Percentiles rank a stretch among this genome's conserved stretches.
Conservation (phyloP, 2,797 vertebrate genomes). For the Margarornis squamiger region DNA sequence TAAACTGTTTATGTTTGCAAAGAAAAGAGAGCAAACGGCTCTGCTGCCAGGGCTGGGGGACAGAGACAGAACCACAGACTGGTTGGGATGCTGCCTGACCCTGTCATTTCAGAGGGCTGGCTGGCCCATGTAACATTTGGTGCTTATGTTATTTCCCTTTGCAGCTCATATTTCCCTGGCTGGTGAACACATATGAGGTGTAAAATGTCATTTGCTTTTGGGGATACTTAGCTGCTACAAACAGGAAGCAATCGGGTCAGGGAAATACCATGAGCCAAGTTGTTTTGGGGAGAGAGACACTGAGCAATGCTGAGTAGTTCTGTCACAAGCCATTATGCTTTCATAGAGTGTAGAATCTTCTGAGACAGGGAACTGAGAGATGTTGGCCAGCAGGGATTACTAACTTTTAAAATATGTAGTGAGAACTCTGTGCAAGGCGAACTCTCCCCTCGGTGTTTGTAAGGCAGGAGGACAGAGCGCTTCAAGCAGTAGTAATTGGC, state of each 20-base stretch:
- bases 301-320: background rate
- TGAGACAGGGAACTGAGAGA: background rate
- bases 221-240: background rate
- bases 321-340: background rate
- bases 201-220: slow-evolving; percentile 13
- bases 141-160: background rate
- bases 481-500: background rate
- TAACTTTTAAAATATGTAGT: background rate
- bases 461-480: background rate
- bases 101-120: background rate
- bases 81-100: background rate
- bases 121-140: background rate
- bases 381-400: background rate
- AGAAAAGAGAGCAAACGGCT: background rate
- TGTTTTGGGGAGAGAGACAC: background rate
- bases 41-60: background rate
- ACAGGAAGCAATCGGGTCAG: background rate
- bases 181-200: background rate
- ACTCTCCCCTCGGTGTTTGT: background rate
- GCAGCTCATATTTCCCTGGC: background rate
- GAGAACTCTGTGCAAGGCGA: background rate
- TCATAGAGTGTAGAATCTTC: background rate
- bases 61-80: background rate
- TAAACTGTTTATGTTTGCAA: background rate
- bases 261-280: background rate